These are phyloP conservation scores for Erebia palarica DNA, from an alignment of 2,888 invertebrate genomes.

Conservation along the genomic window DNA sequence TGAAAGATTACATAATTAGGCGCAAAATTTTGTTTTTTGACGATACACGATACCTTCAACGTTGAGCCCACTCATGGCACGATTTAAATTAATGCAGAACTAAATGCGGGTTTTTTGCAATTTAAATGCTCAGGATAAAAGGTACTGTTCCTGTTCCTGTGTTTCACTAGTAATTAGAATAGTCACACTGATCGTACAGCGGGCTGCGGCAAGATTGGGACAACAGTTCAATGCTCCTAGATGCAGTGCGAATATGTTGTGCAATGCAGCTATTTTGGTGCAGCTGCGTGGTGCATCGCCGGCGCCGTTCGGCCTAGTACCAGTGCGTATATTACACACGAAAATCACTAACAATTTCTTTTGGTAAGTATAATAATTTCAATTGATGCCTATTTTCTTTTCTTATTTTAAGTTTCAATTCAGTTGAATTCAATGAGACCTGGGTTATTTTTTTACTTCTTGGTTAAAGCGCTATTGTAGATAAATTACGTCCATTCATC, in stretches of 20 bases:
- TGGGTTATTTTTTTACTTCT: too few relatives aligned
- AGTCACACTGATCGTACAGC: slow-evolving; percentile 60
- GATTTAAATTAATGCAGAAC: slow-evolving; percentile 27
- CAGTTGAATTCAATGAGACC: too few relatives aligned
- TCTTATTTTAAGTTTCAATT: too few relatives aligned
- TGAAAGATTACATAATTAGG: slow-evolving; percentile 32
- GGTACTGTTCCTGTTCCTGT: slow-evolving; percentile 44
- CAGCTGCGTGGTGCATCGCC: slow-evolving; percentile 62
- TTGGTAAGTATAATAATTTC: neutral
- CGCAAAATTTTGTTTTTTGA: slow-evolving; percentile 15
- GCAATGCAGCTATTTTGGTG: slow-evolving; percentile 76
- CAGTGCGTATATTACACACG: slow-evolving; percentile 42
- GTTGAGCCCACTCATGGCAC: slow-evolving; percentile 60
- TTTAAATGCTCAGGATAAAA: slow-evolving; percentile 35
- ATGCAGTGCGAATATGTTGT: slow-evolving; percentile 78
- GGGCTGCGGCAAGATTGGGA: slow-evolving; percentile 70
- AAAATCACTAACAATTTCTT: neutral
- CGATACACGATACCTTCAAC: slow-evolving; percentile 61
- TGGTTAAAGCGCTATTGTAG: too few relatives aligned
- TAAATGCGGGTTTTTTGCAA: slow-evolving; percentile 25
- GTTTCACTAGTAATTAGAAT: slow-evolving; percentile 72
- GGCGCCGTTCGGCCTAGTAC: slow-evolving; percentile 48
- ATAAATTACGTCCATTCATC: too few relatives aligned
- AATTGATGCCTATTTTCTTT: too few relatives aligned
- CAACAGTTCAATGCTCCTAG: slow-evolving; percentile 77